phyloP scores from a whole-genome alignment of 53 echinoderm and acorn worm genomes.

The Hippasteria phrygiana region DNA sequence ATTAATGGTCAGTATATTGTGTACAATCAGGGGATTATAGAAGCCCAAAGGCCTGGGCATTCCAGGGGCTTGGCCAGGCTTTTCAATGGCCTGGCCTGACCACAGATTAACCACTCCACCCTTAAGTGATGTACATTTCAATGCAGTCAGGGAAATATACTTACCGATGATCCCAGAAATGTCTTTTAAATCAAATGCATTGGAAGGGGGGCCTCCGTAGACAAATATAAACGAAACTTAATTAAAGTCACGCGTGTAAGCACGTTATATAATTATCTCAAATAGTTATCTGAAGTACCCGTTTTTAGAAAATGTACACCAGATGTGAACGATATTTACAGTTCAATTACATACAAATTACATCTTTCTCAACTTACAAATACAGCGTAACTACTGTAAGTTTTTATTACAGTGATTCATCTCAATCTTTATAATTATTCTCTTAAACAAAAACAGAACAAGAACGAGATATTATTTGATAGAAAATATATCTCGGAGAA shows the following conservation, averaged over 20 bases:
- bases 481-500: no score
- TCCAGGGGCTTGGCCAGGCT: no score
- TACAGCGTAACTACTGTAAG: not conserved
- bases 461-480: no score
- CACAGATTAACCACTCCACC: no score
- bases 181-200: not conserved
- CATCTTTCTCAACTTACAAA: not conserved
- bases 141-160: no score
- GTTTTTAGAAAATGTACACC: slow-evolving; percentile 44
- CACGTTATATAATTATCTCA: not conserved
- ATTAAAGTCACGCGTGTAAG: no score
- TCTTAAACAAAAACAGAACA: not conserved
- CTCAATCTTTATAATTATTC: not conserved
- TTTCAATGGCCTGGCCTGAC: no score
- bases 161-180: no score
- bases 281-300: slow-evolving; percentile 20
- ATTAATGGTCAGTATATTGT: no score
- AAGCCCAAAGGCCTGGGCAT: no score
- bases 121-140: no score
- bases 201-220: not conserved
- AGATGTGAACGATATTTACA: slow-evolving; percentile 50
- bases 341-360: not conserved
- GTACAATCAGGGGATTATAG: no score
- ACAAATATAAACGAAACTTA: not conserved
- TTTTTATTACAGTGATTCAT: not conserved